Percentiles rank a stretch among this genome's conserved stretches.
phyloP scores from a whole-genome alignment of 2,797 vertebrate species.

The Peromyscus melanophrys region DNA sequence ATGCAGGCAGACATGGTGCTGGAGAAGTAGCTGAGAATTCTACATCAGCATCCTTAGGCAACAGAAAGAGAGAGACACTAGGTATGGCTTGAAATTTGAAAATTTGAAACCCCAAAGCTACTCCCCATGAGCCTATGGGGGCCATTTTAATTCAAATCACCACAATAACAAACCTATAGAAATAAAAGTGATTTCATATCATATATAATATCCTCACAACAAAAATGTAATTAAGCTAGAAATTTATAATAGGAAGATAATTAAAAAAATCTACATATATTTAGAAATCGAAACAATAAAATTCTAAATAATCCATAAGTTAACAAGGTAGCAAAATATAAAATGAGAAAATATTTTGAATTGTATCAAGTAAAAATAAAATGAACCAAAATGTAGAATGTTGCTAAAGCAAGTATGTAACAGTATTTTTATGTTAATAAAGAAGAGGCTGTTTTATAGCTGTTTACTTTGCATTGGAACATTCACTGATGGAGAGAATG shows the following conservation, averaged over 20 bases:
- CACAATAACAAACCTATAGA: slow-evolving; percentile 20
- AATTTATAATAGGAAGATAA: slow-evolving; percentile 26
- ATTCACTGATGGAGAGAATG: not conserved
- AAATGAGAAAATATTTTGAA: slow-evolving; percentile 52
- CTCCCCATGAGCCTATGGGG: not conserved
- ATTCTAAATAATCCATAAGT: not conserved
- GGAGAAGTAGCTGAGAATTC: not conserved
- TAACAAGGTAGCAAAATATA: slow-evolving; percentile 14
- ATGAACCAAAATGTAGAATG: not conserved
- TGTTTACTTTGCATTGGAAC: not conserved
- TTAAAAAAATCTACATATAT: not conserved
- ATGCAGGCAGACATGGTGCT: not conserved
- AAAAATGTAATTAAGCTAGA: slow-evolving; percentile 15
- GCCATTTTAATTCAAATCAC: not conserved
- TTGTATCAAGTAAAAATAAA: not conserved
- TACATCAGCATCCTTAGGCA: not conserved
- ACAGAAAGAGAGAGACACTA: not conserved
- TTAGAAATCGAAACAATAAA: slow-evolving; percentile 40
- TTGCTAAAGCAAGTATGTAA: not conserved
- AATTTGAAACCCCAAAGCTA: not conserved
- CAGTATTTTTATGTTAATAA: slow-evolving; percentile 6
- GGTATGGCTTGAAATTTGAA: not conserved
- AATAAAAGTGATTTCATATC: slow-evolving; percentile 47
- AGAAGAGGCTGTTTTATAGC: not conserved
- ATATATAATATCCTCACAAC: not conserved